These are phyloP conservation scores for Passerculus sandwichensis DNA, from an alignment of 2,797 vertebrate genomes.

Conservation along the genomic window DNA sequence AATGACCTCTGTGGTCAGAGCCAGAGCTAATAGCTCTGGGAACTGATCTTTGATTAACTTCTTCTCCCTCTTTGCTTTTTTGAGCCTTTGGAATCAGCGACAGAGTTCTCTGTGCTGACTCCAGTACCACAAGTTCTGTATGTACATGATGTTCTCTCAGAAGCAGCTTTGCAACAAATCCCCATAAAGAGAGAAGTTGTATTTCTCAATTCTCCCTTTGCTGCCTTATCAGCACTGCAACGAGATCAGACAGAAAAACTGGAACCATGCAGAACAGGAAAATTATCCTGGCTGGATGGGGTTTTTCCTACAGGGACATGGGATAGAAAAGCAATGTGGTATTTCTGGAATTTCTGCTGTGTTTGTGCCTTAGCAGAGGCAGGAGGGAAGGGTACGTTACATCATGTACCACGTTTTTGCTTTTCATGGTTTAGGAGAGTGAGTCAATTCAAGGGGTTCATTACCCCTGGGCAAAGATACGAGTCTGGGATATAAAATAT, in stretches of 20 bases:
- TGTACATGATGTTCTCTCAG: background rate
- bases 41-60: constrained; percentile 45
- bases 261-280: background rate
- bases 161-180: background rate
- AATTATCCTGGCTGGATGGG: background rate
- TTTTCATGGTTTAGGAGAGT: background rate
- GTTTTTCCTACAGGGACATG: background rate
- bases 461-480: background rate
- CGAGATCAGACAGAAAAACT: background rate
- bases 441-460: background rate
- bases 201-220: background rate
- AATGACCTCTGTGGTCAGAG: constrained; percentile 33
- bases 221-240: background rate
- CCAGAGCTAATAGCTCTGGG: constrained; percentile 6
- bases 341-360: background rate
- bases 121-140: background rate
- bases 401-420: background rate
- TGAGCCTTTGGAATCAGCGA: constrained; percentile 16
- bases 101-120: constrained; percentile 4
- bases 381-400: background rate
- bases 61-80: background rate
- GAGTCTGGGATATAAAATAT: background rate
- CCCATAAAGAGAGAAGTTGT: background rate
- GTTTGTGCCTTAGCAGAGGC: background rate
- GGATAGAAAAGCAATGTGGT: background rate